A percentile compares a stretch with the other conserved stretches of the same genome.
These are phyloP conservation scores for Oophaga sylvatica DNA, from an alignment of 2,797 vertebrate genomes.

Conservation along the genomic window DNA sequence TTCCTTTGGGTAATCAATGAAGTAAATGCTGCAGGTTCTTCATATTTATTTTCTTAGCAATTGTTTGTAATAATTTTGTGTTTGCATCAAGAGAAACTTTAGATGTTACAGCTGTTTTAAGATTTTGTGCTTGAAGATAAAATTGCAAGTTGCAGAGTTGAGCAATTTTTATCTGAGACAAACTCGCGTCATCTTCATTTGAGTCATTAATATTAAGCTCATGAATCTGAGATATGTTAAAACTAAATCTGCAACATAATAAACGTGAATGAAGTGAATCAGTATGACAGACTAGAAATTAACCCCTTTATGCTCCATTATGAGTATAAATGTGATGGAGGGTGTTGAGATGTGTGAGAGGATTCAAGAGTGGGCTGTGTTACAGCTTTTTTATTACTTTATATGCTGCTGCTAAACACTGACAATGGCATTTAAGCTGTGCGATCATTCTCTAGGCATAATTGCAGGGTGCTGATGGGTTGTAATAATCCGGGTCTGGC, in stretches of 20 bases:
- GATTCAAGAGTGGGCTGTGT: no score
- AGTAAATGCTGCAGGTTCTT: background rate
- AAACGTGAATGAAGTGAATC: background rate
- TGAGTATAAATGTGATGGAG: no score
- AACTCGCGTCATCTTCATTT: background rate
- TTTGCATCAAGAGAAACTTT: background rate
- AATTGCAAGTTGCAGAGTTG: background rate
- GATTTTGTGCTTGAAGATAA: background rate
- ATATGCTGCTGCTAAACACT: no score
- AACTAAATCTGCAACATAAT: background rate
- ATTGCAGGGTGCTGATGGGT: no score
- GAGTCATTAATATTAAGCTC: background rate
- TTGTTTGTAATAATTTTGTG: background rate
- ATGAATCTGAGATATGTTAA: background rate
- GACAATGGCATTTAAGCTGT: no score
- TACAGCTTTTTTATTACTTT: no score
- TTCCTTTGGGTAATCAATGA: background rate
- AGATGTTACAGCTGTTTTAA: background rate
- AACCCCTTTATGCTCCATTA: background rate
- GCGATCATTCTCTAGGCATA: no score
- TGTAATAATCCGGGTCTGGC: no score
- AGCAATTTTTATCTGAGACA: background rate
- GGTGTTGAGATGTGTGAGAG: no score
- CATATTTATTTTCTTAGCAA: background rate
- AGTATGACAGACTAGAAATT: background rate